Evolutionary conservation across 2,797 vertebrate species (phyloP).

Genomic region (Centropyge bicolor): DNA sequence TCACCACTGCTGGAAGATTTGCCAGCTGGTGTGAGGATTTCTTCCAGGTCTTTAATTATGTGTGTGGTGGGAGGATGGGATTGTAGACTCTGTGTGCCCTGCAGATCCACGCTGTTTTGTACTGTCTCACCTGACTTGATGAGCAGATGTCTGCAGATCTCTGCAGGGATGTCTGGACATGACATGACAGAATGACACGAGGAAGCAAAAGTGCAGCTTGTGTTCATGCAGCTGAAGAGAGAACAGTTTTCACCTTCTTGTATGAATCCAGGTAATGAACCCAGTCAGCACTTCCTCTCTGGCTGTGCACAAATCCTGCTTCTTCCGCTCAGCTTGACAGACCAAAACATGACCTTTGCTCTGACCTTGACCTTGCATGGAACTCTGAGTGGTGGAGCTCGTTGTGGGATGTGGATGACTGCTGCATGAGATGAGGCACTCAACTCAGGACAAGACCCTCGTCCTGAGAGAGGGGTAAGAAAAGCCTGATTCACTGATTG

Average conservation of each 20-base stretch:
- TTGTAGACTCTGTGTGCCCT: not conserved
- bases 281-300: constrained; percentile 35
- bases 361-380: constrained; percentile 4
- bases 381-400: not conserved
- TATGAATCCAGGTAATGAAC: constrained; percentile 20
- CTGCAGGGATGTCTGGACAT: constrained; percentile 18
- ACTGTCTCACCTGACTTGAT: not conserved
- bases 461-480: not conserved
- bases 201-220: constrained; percentile 1
- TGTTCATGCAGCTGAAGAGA: not conserved
- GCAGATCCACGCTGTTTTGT: not conserved
- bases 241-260: not conserved
- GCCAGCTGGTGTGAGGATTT: constrained; percentile 9
- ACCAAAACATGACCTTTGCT: constrained; percentile 36
- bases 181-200: constrained; percentile 10
- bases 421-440: not conserved
- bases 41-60: constrained; percentile 19
- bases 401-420: constrained; percentile 7
- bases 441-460: not conserved
- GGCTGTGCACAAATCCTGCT: constrained; percentile 25
- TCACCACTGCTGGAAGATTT: not conserved
- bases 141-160: constrained; percentile 25
- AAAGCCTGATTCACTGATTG: constrained; percentile 15
- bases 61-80: constrained; percentile 14
- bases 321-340: constrained; percentile 9